Percentiles rank a stretch among this genome's conserved stretches.
Evolutionary conservation across 2,888 invertebrate genomes (phyloP).

Genomic region (Cephonodes hylas): DNA sequence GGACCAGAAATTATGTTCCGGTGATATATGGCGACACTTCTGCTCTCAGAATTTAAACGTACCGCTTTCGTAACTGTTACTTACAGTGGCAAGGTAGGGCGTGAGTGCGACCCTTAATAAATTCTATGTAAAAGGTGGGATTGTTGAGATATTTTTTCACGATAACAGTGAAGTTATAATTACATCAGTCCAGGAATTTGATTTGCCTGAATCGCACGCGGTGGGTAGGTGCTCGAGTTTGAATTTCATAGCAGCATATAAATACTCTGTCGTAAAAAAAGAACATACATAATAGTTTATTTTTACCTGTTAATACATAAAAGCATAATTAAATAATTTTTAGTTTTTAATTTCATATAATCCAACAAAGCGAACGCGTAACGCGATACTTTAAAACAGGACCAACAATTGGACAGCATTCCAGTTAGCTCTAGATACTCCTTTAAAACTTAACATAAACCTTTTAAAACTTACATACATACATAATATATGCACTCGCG

Average conservation of each 20-base stretch:
- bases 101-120: slow-evolving; percentile 73
- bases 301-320: too few relatives aligned
- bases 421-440: too few relatives aligned
- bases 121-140: slow-evolving; percentile 64
- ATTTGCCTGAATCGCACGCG: neutral
- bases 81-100: slow-evolving; percentile 59
- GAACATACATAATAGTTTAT: too few relatives aligned
- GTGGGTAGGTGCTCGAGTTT: neutral
- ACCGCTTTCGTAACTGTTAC: slow-evolving; percentile 68
- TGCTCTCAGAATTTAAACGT: slow-evolving; percentile 73
- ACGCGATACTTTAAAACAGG: too few relatives aligned
- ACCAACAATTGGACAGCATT: too few relatives aligned
- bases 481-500: too few relatives aligned
- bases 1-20: slow-evolving; percentile 68
- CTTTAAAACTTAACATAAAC: too few relatives aligned
- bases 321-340: too few relatives aligned
- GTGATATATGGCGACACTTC: slow-evolving; percentile 75
- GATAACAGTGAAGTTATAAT: slow-evolving; percentile 1
- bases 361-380: too few relatives aligned
- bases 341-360: too few relatives aligned
- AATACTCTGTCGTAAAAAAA: too few relatives aligned
- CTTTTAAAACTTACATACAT: too few relatives aligned
- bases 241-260: neutral
- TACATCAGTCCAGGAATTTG: neutral
- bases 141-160: neutral